phyloP scores from a whole-genome alignment of 2,113 vertebrate genomes.

The Scytalopus superciliaris region DNA sequence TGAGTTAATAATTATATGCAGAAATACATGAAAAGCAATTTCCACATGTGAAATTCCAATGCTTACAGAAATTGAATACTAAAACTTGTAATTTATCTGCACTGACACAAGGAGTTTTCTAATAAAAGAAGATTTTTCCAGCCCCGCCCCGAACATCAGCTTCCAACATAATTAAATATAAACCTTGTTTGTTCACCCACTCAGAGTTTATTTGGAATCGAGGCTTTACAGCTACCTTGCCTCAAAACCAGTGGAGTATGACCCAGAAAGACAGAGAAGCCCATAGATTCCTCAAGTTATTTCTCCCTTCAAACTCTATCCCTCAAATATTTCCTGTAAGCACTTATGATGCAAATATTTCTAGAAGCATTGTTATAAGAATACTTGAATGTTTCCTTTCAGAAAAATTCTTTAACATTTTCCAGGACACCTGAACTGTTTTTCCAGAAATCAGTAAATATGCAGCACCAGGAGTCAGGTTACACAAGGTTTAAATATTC shows the following conservation, averaged over 20 bases:
- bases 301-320: background rate
- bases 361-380: background rate
- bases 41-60: background rate
- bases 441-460: background rate
- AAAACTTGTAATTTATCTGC: background rate
- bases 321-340: background rate
- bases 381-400: background rate
- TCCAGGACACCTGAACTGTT: background rate
- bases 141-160: background rate
- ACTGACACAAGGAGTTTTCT: background rate
- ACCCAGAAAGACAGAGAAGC: background rate
- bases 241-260: background rate
- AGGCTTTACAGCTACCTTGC: background rate
- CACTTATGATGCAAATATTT: background rate
- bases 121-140: background rate
- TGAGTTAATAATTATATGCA: background rate
- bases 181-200: accelerated
- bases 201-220: background rate
- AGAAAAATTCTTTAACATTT: background rate
- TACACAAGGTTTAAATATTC: background rate
- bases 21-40: background rate
- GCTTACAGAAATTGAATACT: background rate
- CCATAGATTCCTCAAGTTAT: background rate
- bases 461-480: background rate
- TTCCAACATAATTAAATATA: background rate